A percentile compares a stretch with the other conserved stretches of the same genome.
These are phyloP conservation scores for Perizoma affinitatum DNA, from an alignment of 2,888 invertebrate species.

Conservation along the genomic window DNA sequence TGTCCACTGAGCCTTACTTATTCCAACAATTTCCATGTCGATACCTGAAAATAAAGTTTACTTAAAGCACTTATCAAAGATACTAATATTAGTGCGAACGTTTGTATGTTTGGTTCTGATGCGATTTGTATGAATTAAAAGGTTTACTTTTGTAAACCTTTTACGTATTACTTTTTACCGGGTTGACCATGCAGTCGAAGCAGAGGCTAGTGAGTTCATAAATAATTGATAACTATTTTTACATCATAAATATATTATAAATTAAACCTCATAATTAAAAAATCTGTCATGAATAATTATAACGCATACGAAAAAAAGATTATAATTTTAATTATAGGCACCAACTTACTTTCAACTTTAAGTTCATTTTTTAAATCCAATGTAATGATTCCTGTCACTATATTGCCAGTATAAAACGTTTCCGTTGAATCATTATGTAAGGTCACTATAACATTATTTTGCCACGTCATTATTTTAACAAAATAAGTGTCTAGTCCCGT, in stretches of 20 bases:
- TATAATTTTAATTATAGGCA: not conserved
- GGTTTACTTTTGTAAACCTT: no score
- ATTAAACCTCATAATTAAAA: no score
- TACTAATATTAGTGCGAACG: no score
- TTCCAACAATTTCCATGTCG: constrained; percentile 62
- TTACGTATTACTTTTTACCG: no score
- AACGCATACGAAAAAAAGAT: no score
- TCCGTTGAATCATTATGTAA: constrained; percentile 67
- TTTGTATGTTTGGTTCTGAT: no score
- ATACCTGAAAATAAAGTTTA: constrained; percentile 55
- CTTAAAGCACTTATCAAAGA: not conserved
- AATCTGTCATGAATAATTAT: no score
- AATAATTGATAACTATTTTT: no score
- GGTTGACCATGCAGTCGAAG: no score
- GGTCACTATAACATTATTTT: constrained; percentile 54
- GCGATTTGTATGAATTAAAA: no score
- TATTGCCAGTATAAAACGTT: constrained; percentile 68
- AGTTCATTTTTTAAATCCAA: constrained; percentile 61
- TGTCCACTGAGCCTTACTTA: constrained; percentile 68
- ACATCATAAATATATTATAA: no score
- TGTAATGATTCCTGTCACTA: constrained; percentile 69
- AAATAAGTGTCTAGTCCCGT: not conserved
- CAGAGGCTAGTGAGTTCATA: no score
- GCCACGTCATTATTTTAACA: constrained; percentile 56
- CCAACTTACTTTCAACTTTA: constrained; percentile 60